phyloP scores from a whole-genome alignment of 2,888 invertebrate genomes.

The Sinotaia quadrata region DNA sequence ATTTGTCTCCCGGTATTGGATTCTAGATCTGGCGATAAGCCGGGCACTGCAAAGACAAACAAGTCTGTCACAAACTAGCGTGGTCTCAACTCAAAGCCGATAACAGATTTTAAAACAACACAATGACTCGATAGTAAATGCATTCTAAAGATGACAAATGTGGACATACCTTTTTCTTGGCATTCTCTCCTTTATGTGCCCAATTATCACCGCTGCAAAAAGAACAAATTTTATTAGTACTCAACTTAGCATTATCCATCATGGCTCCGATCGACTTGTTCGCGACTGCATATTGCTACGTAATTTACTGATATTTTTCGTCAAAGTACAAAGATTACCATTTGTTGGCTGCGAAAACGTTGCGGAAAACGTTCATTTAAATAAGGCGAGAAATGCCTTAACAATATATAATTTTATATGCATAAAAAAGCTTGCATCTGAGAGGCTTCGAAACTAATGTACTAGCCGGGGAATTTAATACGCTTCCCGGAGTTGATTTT shows the following conservation, averaged over 20 bases:
- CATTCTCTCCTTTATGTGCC: conserved; percentile 42
- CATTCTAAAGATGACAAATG: too few species aligned
- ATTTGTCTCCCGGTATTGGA: conserved; percentile 17
- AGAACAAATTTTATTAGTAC: not conserved
- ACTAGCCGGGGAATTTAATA: too few species aligned
- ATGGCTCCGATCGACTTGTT: not conserved
- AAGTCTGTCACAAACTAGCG: not conserved
- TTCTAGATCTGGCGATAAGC: conserved; percentile 47
- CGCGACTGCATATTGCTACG: not conserved
- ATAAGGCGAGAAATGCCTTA: too few species aligned
- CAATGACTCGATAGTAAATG: too few species aligned
- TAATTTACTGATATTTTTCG: not conserved
- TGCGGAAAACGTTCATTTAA: conserved; percentile 1
- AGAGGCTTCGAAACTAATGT: too few species aligned
- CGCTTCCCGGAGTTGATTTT: too few species aligned
- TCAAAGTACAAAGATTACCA: not conserved
- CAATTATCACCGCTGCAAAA: conserved; percentile 14
- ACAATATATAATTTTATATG: too few species aligned
- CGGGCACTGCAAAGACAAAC: conserved; percentile 49
- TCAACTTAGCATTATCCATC: too few species aligned
- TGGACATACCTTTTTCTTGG: conserved; percentile 57
- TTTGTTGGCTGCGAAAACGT: not conserved
- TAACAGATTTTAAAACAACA: too few species aligned
- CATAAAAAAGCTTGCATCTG: too few species aligned
- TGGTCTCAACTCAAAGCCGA: too few species aligned